Evolutionary conservation across 2,888 invertebrate genomes (phyloP).

Genomic region (Phortica magna): DNA sequence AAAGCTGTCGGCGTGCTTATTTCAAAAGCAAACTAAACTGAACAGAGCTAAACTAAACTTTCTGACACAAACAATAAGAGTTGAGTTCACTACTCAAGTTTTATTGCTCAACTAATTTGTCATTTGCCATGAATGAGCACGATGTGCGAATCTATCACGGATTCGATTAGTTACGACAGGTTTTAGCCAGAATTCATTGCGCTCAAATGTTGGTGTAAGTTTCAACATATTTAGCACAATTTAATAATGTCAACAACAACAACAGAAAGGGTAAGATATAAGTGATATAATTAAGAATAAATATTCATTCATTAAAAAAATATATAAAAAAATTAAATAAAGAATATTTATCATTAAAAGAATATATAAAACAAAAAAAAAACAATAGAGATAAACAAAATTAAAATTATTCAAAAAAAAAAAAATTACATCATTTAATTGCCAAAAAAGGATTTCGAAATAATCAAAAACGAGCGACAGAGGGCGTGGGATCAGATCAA

Average conservation of each 20-base stretch:
- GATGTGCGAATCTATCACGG: slow-evolving; percentile 17
- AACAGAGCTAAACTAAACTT: slow-evolving; percentile 17
- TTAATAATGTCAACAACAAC: background rate
- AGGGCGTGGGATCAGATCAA: no score
- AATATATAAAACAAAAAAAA: background rate
- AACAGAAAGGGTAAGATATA: background rate
- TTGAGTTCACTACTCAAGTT: slow-evolving; percentile 58
- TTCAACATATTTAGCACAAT: background rate
- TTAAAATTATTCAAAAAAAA: background rate
- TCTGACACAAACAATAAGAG: slow-evolving; percentile 49
- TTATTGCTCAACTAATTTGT: slow-evolving; percentile 75
- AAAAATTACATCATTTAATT: background rate
- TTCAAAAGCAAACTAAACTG: background rate
- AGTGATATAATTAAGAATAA: no score
- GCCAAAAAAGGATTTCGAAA: background rate
- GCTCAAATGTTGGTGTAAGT: background rate
- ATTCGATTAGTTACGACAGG: slow-evolving; percentile 19
- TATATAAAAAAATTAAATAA: no score
- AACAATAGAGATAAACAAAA: background rate
- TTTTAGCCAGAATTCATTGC: slow-evolving; percentile 7
- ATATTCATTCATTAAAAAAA: no score
- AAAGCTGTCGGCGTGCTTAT: background rate
- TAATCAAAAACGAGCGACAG: background rate
- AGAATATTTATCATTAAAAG: no score
- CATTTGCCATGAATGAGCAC: slow-evolving; percentile 51